A percentile compares a stretch with the other conserved stretches of the same genome.
These are phyloP conservation scores for Poeciliopsis presidionis DNA, from an alignment of 2,797 vertebrate species.

Conservation along the genomic window DNA sequence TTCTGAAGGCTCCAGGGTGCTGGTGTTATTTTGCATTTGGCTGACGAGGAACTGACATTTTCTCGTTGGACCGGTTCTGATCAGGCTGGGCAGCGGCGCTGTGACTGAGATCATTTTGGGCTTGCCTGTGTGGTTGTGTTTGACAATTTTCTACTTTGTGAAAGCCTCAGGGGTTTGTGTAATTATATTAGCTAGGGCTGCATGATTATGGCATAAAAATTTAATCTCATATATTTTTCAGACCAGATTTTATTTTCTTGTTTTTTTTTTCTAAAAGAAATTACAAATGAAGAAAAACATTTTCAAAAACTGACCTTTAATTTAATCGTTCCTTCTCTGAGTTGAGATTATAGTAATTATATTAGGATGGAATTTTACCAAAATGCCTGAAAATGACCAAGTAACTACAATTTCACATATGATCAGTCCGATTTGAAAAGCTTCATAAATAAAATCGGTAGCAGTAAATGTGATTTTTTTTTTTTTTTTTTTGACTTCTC, in stretches of 20 bases:
- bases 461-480: background rate
- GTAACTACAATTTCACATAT: background rate
- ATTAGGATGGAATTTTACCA: too few relatives aligned
- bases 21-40: background rate
- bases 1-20: background rate
- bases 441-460: background rate
- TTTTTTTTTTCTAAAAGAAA: too few relatives aligned
- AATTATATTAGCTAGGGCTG: background rate
- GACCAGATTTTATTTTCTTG: too few relatives aligned
- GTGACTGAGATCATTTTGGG: too few relatives aligned
- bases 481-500: background rate
- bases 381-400: too few relatives aligned
- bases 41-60: background rate
- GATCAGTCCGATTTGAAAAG: background rate
- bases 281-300: too few relatives aligned
- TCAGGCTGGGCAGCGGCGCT: background rate
- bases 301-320: too few relatives aligned
- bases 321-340: too few relatives aligned
- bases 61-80: conserved; percentile 6
- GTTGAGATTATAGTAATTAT: too few relatives aligned
- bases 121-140: background rate
- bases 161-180: background rate
- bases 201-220: too few relatives aligned
- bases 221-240: too few relatives aligned
- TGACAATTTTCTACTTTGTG: background rate